Evolutionary conservation across 2,113 vertebrate genomes (phyloP).

Genomic region (Pelvicachromis taeniatus): DNA sequence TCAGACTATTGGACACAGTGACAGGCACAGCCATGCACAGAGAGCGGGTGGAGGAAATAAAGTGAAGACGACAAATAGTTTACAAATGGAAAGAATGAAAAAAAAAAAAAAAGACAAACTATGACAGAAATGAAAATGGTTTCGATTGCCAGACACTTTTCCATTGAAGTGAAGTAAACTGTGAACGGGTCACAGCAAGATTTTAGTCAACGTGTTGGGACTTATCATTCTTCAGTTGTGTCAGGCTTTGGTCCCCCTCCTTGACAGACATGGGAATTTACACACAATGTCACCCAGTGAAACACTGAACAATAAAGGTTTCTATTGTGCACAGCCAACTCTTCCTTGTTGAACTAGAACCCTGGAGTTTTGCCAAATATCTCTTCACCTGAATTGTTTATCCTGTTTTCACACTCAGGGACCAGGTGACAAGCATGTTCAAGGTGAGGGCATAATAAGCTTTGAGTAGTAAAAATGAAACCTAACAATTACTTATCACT

Average conservation of each 20-base stretch:
- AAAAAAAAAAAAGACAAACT: not conserved
- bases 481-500: not conserved
- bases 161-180: not conserved
- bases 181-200: not conserved
- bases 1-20: constrained; percentile 33
- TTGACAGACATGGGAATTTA: not conserved
- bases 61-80: not conserved
- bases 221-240: not conserved
- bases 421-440: not conserved
- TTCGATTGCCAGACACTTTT: not conserved
- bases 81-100: too few species aligned
- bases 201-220: not conserved
- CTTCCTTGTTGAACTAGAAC: constrained; percentile 26
- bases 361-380: not conserved
- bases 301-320: not conserved
- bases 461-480: not conserved
- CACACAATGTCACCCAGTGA: not conserved
- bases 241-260: not conserved
- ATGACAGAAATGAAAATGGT: not conserved
- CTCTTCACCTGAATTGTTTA: not conserved
- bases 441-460: not conserved
- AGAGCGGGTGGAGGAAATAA: not conserved
- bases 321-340: not conserved
- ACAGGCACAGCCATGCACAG: constrained; percentile 39
- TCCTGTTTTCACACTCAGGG: not conserved